phyloP scores from a whole-genome alignment of 2,113 vertebrate species.

The Cheirogaleus medius region DNA sequence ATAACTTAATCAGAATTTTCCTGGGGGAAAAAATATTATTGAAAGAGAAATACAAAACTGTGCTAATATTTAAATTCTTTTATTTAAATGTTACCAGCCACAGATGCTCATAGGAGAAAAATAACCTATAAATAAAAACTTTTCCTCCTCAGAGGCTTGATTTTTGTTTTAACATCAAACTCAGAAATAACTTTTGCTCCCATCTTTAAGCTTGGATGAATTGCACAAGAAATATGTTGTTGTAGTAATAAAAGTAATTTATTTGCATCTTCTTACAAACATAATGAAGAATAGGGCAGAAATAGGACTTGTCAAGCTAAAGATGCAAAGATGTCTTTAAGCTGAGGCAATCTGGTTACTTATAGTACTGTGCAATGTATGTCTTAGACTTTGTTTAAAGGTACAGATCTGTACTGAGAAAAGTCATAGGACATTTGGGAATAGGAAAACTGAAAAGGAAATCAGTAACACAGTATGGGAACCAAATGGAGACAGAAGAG shows the following conservation, averaged over 20 bases:
- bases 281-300: background rate
- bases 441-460: background rate
- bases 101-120: background rate
- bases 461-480: background rate
- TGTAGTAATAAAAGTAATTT: background rate
- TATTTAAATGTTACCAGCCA: background rate
- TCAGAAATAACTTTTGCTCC: background rate
- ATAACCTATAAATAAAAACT: background rate
- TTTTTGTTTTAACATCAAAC: background rate
- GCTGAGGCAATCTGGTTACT: background rate
- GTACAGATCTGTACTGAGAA: background rate
- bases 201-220: background rate
- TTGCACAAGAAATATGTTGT: background rate
- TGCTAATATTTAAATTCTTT: conserved; percentile 27
- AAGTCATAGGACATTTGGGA: background rate
- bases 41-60: background rate
- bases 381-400: background rate
- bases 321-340: background rate
- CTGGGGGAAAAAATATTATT: conserved; percentile 5
- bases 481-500: background rate
- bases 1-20: conserved; percentile 28
- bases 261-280: background rate
- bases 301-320: background rate
- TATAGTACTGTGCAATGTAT: background rate
- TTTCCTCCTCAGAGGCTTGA: background rate